These are phyloP conservation scores for Ptyas mucosa DNA, from an alignment of 2,113 vertebrate genomes.

Conservation along the genomic window DNA sequence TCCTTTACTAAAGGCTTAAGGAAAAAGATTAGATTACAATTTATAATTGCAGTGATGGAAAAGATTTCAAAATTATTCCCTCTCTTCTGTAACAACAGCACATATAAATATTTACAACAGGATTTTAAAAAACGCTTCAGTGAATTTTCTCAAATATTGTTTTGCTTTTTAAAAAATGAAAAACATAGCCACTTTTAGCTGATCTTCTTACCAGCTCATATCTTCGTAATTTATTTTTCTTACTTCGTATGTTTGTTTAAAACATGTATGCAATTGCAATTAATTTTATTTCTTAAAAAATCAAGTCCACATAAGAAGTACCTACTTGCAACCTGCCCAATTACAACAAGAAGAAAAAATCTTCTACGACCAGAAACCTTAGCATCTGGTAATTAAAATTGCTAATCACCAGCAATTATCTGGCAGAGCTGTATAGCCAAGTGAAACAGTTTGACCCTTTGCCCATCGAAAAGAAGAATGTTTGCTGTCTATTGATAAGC, in stretches of 20 bases:
- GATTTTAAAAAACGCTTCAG: slow-evolving; percentile 48
- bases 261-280: slow-evolving; percentile 47
- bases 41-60: slow-evolving; percentile 53
- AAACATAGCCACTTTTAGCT: slow-evolving; percentile 21
- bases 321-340: slow-evolving; percentile 70
- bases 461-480: slow-evolving; percentile 74
- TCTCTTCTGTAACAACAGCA: slow-evolving; percentile 52
- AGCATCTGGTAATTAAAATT: slow-evolving; percentile 91
- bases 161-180: slow-evolving; percentile 23
- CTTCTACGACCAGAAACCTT: slow-evolving; percentile 59
- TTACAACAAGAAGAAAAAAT: slow-evolving; percentile 54
- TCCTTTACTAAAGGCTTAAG: slow-evolving; percentile 37
- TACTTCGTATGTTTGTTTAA: slow-evolving; percentile 59
- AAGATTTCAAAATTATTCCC: slow-evolving; percentile 46
- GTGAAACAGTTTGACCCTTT: slow-evolving; percentile 76
- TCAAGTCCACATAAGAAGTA: slow-evolving; percentile 36
- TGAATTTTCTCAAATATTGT: slow-evolving; percentile 26
- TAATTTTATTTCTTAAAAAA: slow-evolving; percentile 38
- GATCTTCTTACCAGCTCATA: slow-evolving; percentile 32
- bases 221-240: slow-evolving; percentile 43
- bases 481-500: slow-evolving; percentile 75
- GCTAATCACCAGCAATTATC: slow-evolving; percentile 88
- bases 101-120: slow-evolving; percentile 57
- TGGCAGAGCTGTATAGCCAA: slow-evolving; percentile 71
- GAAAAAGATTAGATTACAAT: slow-evolving; percentile 49